Base-by-base conservation (phyloP, 37 sponge, comb jelly and placozoan species). In the Lycopodina hypogea region DNA sequence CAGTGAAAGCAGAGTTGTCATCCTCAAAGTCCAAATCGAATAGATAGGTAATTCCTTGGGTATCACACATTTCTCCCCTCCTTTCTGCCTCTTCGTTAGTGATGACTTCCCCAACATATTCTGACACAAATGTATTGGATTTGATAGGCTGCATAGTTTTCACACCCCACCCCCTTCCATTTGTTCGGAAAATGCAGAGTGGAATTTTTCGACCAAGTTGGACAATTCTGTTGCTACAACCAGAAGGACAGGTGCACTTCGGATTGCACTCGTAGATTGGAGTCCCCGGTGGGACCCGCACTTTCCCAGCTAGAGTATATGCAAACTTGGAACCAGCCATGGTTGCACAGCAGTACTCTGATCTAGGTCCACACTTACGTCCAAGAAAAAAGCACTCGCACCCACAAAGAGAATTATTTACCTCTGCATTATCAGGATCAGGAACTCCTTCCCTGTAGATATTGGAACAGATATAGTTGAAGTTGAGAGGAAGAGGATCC, bases 71-170 rank as follows among this genome's bases (percentile, higher is more conserved):
- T 64, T 68, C 68, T 11, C 93, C 94, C 30, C 93, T 53, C 68
- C 65, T 67, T 45, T 97, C 97, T 23, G 94, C 97, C 75, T 92
- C 95, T 29, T 91, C 87, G 24, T 61, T 75, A 14, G 93, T 90
- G 38, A 97, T 90, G 40, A 97, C 88, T 61, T 97, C 97, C 0
- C 97, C 97, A 24, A 92, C 85, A 65, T 94, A 97, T 51, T 91
- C 92, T 0, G 85, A 75, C 26, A 97, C 82, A 82, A 97, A 97
- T 0, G 83, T 85, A 30, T 90, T 83, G 37, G 77, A 73, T 48
- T 61, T 61, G 22, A 95, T 89, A 24, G 72, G 55, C 21, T 34
- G 33, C 26, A 85, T 67, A 21, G 93, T 63, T 56, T 90, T 92
- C 52, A 92, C 87, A 12, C 95, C 95, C 95, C 95, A 95, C 0